phyloP scores from a whole-genome alignment of 2,113 vertebrate species.

The Crotalus viridis region DNA sequence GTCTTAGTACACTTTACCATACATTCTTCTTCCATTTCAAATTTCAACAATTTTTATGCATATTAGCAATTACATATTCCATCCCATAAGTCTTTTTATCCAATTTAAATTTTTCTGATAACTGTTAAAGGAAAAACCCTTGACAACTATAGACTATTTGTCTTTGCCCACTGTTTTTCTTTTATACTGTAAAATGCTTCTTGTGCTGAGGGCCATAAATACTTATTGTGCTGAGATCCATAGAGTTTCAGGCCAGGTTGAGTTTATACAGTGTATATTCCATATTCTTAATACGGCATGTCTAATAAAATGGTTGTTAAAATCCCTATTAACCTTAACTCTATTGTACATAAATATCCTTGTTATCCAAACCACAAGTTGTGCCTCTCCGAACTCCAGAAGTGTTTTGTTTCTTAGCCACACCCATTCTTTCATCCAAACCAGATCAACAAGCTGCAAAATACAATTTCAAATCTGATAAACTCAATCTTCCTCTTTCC shows the following conservation, averaged over 20 bases:
- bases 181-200: background rate
- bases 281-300: background rate
- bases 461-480: background rate
- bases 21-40: background rate
- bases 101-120: background rate
- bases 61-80: too few relatives aligned
- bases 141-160: background rate
- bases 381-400: background rate
- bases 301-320: background rate
- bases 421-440: background rate
- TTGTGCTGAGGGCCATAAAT: background rate
- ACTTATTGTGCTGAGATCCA: background rate
- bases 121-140: background rate
- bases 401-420: background rate
- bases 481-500: background rate
- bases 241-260: background rate
- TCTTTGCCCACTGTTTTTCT: background rate
- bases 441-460: background rate
- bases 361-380: background rate
- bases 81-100: background rate
- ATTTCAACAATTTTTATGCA: too few relatives aligned
- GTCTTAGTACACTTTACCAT: background rate
- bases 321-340: background rate
- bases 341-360: background rate
- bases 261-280: background rate